Conservation (phyloP, 2,113 vertebrate species). For the Phylloscopus trochilus region DNA sequence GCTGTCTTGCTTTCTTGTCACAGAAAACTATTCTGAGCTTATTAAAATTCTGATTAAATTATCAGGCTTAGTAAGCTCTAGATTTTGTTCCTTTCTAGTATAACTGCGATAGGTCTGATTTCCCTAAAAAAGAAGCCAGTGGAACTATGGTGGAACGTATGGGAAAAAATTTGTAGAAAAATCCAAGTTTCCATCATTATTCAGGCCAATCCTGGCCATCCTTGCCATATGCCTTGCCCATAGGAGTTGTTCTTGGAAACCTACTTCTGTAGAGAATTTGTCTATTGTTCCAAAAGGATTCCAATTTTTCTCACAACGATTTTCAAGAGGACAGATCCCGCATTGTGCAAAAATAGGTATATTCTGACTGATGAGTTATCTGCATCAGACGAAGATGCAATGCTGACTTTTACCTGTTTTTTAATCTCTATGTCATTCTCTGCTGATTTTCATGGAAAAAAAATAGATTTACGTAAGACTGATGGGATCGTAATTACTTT, state of each 20-base stretch:
- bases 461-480: background rate
- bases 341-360: background rate
- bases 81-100: background rate
- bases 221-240: background rate
- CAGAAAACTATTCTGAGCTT: background rate
- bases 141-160: background rate
- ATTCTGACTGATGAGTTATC: background rate
- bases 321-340: background rate
- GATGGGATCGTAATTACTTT: background rate
- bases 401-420: background rate
- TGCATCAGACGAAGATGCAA: background rate
- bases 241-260: background rate
- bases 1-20: background rate
- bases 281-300: accelerated
- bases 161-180: background rate
- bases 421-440: background rate
- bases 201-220: background rate
- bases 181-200: background rate
- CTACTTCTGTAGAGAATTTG: background rate
- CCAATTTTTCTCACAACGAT: background rate
- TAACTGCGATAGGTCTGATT: background rate
- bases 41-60: slow-evolving; percentile 17
- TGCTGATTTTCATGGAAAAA: background rate
- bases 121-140: background rate
- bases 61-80: background rate